phyloP scores from a whole-genome alignment of 2,888 invertebrate genomes.

The Pelosia muscerda region DNA sequence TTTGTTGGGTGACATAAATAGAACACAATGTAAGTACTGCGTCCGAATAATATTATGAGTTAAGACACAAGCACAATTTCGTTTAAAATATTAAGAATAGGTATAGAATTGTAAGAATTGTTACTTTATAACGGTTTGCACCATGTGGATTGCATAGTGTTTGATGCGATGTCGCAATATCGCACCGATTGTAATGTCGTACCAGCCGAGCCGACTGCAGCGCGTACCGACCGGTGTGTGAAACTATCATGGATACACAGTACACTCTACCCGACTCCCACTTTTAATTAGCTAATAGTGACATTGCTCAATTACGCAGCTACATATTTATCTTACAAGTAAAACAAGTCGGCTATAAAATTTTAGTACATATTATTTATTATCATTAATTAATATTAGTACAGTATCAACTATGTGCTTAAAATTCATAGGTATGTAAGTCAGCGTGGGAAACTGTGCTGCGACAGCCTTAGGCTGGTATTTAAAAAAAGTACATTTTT shows the following conservation, averaged over 20 bases:
- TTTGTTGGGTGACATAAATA: too few species aligned
- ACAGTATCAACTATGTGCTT: conserved; percentile 32
- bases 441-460: conserved; percentile 43
- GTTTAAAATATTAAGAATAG: conserved; percentile 20
- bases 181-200: conserved; percentile 32
- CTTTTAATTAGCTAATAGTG: conserved; percentile 64
- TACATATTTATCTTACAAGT: conserved; percentile 47
- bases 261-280: conserved; percentile 44
- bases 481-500: not conserved
- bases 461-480: not conserved
- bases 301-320: conserved; percentile 59
- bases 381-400: conserved; percentile 39
- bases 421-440: conserved; percentile 23
- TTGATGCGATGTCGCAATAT: conserved; percentile 36
- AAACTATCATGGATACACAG: conserved; percentile 42
- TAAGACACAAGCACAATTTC: conserved; percentile 16
- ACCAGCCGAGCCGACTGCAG: conserved; percentile 15
- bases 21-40: not conserved
- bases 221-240: conserved; percentile 27
- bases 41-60: not conserved
- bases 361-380: conserved; percentile 53
- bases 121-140: conserved; percentile 23
- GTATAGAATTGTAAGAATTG: conserved; percentile 27
- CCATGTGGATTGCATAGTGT: conserved; percentile 35
- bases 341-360: conserved; percentile 57